Conservation (phyloP, 2,113 vertebrate genomes). For the Nannospalax galili region DNA sequence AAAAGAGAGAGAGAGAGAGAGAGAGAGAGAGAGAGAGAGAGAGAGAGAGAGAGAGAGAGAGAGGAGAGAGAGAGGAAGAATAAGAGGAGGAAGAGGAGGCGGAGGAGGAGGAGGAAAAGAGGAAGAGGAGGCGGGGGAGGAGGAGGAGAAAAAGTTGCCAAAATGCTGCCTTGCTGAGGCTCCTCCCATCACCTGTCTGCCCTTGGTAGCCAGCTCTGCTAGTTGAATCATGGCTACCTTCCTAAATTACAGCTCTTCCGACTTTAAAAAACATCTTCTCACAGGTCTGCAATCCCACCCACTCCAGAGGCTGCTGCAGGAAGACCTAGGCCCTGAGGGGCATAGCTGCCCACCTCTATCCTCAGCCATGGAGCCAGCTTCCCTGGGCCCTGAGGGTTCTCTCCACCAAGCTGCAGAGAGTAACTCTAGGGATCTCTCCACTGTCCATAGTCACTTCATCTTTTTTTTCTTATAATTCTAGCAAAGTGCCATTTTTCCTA, state of each 20-base stretch:
- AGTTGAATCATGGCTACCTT: fast-evolving
- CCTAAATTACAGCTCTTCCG: fast-evolving
- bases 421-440: fast-evolving
- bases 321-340: background rate
- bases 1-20: too few species aligned
- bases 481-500: background rate
- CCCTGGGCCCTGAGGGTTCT: too few species aligned
- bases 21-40: too few species aligned
- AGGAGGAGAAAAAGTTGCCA: background rate
- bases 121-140: background rate
- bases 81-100: background rate
- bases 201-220: fast-evolving
- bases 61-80: too few species aligned
- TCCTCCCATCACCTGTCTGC: background rate
- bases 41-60: too few species aligned
- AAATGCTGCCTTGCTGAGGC: fast-evolving
- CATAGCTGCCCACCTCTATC: background rate
- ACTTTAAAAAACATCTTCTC: background rate
- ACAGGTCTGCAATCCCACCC: background rate
- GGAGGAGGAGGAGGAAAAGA: too few species aligned
- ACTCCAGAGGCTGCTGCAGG: background rate
- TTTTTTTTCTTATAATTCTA: background rate
- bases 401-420: fast-evolving
- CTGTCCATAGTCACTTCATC: background rate
- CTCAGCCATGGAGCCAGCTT: fast-evolving